Base-by-base conservation (phyloP, 2,113 vertebrate genomes). In the Hylia prasina region DNA sequence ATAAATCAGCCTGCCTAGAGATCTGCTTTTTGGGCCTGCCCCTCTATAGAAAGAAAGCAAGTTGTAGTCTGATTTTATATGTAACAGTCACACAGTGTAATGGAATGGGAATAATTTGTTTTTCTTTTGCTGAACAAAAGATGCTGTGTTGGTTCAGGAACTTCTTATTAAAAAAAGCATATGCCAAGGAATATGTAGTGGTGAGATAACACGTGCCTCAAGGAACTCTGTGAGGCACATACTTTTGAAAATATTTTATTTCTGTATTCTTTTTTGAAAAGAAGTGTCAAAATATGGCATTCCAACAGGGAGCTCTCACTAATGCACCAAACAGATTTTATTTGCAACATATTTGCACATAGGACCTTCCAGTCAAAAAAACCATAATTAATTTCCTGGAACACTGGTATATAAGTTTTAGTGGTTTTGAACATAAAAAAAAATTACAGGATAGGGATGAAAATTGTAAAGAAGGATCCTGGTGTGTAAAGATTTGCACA, bases 191-290 rank as follows among this genome's bases (percentile, higher is more conserved):
- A 54, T 78, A 87, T 64, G 85, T 58, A 90, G 78, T 64, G 77
- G 63, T 25, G 61, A 96, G 87, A 91, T 95, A 96, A 90, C 82
- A 60, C 50, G 53, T 71, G 71, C 93, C 87, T 96, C 19, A 35
- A 82, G 87, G 68, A 91, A 56, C 66, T 70, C 66, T 56, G 44
- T 63, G 42, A 73, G 85, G 66, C 42, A 28, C 16, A 3, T 44
- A 76, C 57, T 63, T 91, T 63, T 54, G 35, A 86, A 95, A 95
- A 88, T 89, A 80, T 54, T 94, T 90, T 88, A 76, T 90, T 97
- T 91, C 40, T 77, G 9, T 63, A 18, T 94, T 94, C 66, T 25
- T 61, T 72, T 83, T 66, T 69, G 75, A 85, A 89, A 87, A 72
- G 13, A 82, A 93, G 39, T 48, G 63, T 90, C 63, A 94, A 54